Percentiles rank a stretch among this genome's conserved stretches.
Evolutionary conservation across 2,797 vertebrate genomes (phyloP).

Genomic region (Clarias laeviceps): DNA sequence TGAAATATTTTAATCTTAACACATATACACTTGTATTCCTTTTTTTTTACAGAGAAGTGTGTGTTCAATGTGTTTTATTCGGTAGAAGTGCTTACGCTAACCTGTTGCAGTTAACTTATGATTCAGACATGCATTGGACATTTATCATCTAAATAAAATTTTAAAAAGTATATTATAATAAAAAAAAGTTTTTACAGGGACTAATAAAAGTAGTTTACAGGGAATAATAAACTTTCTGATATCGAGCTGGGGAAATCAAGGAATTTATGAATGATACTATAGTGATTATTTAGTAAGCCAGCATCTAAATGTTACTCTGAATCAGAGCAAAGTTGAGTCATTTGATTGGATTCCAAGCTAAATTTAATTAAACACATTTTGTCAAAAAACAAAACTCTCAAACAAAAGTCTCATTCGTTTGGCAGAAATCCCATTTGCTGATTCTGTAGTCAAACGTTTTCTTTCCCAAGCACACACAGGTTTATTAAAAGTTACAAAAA

Average conservation of each 20-base stretch:
- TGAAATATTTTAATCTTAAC: too few species aligned
- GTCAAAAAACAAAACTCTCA: neutral
- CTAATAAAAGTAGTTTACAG: neutral
- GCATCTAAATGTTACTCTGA: neutral
- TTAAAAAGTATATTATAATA: too few species aligned
- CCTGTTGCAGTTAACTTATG: neutral
- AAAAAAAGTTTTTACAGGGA: neutral
- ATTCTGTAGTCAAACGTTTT: neutral
- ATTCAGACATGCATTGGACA: neutral
- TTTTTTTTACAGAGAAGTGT: neutral
- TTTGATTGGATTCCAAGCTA: neutral
- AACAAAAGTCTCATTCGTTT: too few species aligned
- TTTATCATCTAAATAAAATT: neutral
- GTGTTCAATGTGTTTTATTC: neutral
- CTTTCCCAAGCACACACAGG: too few species aligned
- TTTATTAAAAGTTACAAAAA: too few species aligned
- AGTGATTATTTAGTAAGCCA: neutral
- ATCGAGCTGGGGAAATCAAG: neutral
- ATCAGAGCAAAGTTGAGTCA: neutral
- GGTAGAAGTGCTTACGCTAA: neutral
- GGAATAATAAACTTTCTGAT: neutral
- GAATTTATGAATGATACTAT: rapidly evolving
- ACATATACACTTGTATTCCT: neutral
- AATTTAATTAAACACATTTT: neutral
- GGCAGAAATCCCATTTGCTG: neutral